These are phyloP conservation scores for Yasuhikotakia modesta DNA, from an alignment of 2,797 vertebrate genomes.

Conservation along the genomic window DNA sequence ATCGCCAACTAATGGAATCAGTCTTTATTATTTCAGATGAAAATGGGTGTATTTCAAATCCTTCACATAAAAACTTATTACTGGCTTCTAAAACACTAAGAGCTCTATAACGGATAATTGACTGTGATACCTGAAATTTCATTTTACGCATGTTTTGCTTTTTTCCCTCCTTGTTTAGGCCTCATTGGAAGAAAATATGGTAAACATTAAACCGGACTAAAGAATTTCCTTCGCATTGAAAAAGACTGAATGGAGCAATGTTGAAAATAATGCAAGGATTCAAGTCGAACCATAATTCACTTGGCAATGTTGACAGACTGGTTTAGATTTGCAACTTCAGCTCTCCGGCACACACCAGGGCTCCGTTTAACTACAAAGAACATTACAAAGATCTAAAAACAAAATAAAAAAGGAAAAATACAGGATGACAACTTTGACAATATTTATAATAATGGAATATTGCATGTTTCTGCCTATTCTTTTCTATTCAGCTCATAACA, in stretches of 20 bases:
- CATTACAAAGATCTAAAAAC: slow-evolving; percentile 36
- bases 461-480: slow-evolving; percentile 5
- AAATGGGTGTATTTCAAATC: slow-evolving; percentile 41
- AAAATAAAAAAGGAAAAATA: slow-evolving; percentile 37
- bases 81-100: slow-evolving; percentile 35
- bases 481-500: not conserved
- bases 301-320: slow-evolving; percentile 52
- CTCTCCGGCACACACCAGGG: slow-evolving; percentile 18
- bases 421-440: slow-evolving; percentile 50
- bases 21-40: slow-evolving; percentile 50
- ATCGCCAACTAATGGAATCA: slow-evolving; percentile 27
- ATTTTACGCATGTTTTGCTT: slow-evolving; percentile 33
- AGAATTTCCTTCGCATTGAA: slow-evolving; percentile 20
- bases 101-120: slow-evolving; percentile 42
- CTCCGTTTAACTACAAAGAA: slow-evolving; percentile 44
- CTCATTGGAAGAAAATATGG: slow-evolving; percentile 40
- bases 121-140: slow-evolving; percentile 39
- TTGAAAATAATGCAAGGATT: slow-evolving; percentile 37
- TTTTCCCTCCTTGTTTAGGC: slow-evolving; percentile 29
- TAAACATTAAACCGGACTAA: slow-evolving; percentile 24
- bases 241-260: slow-evolving; percentile 3
- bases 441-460: slow-evolving; percentile 47
- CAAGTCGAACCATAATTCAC: slow-evolving; percentile 37
- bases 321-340: slow-evolving; percentile 50
- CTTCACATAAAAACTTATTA: slow-evolving; percentile 39